Percentiles rank a stretch among this genome's conserved stretches.
These are phyloP conservation scores for Phaenicophaeus curvirostris DNA, from an alignment of 2,797 vertebrate genomes.

Conservation along the genomic window DNA sequence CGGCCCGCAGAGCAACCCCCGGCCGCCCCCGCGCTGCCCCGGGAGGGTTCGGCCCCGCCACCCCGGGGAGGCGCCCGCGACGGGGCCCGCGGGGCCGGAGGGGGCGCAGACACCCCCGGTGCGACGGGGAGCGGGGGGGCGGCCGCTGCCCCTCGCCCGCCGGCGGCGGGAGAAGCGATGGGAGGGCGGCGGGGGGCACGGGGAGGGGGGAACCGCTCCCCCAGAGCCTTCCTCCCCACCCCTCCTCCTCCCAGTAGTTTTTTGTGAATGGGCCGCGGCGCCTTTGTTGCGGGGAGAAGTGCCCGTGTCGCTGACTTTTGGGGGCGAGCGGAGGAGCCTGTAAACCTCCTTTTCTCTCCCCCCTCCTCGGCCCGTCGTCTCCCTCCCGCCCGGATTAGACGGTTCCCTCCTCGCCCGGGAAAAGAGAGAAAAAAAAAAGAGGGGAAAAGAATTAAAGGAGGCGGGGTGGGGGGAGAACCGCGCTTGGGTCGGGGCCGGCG, in stretches of 20 bases:
- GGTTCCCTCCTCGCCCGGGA: neutral
- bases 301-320: constrained; percentile 84
- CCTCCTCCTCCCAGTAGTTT: neutral
- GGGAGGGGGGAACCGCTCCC: neutral
- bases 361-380: neutral
- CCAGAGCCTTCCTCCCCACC: neutral
- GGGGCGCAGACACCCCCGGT: neutral
- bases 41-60: too few relatives aligned
- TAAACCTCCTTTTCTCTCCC: neutral
- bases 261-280: constrained; percentile 75
- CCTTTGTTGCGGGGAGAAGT: constrained; percentile 80
- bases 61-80: neutral
- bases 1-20: neutral
- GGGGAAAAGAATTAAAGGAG: neutral
- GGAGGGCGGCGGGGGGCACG: neutral
- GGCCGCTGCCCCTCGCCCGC: neutral
- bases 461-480: neutral
- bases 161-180: neutral
- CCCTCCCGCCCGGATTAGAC: neutral
- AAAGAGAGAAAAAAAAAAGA: constrained; percentile 68
- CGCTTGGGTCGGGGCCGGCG: constrained; percentile 74
- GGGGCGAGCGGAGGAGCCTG: constrained; percentile 75
- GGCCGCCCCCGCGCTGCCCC: too few relatives aligned
- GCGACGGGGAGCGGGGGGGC: neutral
- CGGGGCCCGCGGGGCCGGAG: neutral